Percentiles rank a stretch among this genome's conserved stretches.
phyloP scores from a whole-genome alignment of 2,113 vertebrate species.

The Equus przewalskii region DNA sequence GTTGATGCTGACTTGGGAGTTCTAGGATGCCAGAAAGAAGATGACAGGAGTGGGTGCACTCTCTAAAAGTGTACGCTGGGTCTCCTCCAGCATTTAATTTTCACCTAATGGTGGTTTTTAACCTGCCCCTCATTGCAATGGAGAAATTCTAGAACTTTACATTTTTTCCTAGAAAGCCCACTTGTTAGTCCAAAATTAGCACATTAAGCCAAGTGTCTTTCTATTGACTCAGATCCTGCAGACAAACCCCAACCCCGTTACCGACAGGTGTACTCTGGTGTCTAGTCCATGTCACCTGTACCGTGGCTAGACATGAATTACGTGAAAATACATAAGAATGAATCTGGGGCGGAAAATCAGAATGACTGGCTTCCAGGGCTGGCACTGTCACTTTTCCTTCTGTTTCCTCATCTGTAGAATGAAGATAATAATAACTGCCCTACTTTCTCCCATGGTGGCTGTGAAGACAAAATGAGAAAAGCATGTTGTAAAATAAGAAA shows the following conservation, averaged over 20 bases:
- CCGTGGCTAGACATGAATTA: background rate
- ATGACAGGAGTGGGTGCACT: rapidly evolving
- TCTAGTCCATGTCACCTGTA: background rate
- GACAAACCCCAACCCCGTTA: too few species aligned
- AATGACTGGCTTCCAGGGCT: background rate
- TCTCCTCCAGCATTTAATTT: background rate
- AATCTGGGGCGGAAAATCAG: background rate
- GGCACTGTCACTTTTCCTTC: constrained; percentile 38
- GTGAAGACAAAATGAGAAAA: constrained; percentile 74
- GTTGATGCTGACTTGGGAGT: background rate
- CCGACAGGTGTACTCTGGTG: background rate
- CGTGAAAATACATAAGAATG: background rate
- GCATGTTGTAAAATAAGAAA: constrained; percentile 69
- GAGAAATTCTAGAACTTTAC: background rate
- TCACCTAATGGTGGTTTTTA: background rate
- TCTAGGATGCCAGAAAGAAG: background rate
- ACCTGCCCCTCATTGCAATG: background rate
- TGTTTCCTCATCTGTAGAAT: constrained; percentile 75
- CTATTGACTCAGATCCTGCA: background rate
- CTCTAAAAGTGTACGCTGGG: background rate
- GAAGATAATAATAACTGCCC: constrained; percentile 79
- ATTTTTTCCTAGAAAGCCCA: background rate
- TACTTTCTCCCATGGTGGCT: constrained; percentile 67
- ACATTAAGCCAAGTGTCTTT: background rate
- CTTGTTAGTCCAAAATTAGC: background rate